A percentile compares a stretch with the other conserved stretches of the same genome.
phyloP scores from a whole-genome alignment of 2,797 vertebrate genomes.

The Psittacula echo region DNA sequence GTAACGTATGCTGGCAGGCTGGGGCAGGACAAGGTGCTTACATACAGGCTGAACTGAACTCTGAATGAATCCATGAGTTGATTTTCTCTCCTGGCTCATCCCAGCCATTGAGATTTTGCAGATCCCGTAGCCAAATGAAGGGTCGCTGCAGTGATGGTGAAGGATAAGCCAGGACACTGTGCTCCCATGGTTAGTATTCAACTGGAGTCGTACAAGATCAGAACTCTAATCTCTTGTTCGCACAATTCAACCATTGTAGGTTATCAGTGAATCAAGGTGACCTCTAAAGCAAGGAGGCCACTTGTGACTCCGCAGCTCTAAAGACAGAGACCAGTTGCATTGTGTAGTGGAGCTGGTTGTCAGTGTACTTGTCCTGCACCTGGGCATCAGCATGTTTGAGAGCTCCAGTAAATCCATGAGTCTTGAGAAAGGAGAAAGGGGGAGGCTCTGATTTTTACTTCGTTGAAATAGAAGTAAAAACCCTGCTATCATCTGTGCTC shows the following conservation, averaged over 20 bases:
- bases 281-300: not conserved
- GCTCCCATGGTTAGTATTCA: constrained; percentile 2
- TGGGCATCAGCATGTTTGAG: not conserved
- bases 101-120: not conserved
- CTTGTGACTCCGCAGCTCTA: not conserved
- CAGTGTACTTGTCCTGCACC: not conserved
- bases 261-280: constrained; percentile 16
- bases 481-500: not conserved
- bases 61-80: not conserved
- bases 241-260: not conserved
- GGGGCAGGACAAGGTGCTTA: not conserved
- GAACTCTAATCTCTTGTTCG: constrained; percentile 8
- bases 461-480: not conserved
- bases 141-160: not conserved
- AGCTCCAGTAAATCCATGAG: not conserved
- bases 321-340: not conserved
- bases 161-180: not conserved
- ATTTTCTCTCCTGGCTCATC: not conserved
- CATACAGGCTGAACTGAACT: not conserved
- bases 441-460: not conserved
- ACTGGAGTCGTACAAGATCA: not conserved
- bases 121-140: not conserved
- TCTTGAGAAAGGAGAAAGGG: not conserved
- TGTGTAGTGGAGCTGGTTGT: not conserved
- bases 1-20: not conserved